Evolutionary conservation across 2,797 vertebrate species (phyloP).

Genomic region (Masticophis lateralis): DNA sequence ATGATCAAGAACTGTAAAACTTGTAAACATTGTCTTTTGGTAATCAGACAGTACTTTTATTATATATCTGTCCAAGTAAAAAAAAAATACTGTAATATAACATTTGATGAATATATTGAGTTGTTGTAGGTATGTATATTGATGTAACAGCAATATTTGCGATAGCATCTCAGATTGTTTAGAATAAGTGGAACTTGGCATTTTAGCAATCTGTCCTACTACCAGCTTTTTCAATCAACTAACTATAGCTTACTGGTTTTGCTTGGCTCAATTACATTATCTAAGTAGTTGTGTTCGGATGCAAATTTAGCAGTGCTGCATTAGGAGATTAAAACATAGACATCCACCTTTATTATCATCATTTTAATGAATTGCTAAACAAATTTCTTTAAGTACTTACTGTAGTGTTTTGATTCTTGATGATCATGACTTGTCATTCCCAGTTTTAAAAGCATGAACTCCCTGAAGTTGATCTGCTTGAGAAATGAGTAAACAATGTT

Average conservation of each 20-base stretch:
- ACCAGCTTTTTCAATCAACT: slow-evolving; percentile 30
- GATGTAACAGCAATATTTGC: slow-evolving; percentile 14
- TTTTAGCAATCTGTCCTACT: slow-evolving; percentile 23
- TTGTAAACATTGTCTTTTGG: neutral
- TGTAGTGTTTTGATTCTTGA: neutral
- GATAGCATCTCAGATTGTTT: slow-evolving; percentile 49
- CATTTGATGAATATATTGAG: neutral
- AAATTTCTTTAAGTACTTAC: neutral
- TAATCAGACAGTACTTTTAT: neutral
- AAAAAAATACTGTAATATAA: neutral
- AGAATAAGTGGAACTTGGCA: slow-evolving; percentile 23
- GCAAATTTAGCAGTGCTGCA: slow-evolving; percentile 21
- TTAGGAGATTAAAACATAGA: slow-evolving; percentile 39
- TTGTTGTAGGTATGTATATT: neutral
- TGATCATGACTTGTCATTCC: neutral
- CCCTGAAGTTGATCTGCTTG: neutral
- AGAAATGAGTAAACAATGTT: neutral
- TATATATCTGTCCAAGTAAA: neutral
- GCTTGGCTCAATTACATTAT: slow-evolving; percentile 25
- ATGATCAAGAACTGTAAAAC: neutral
- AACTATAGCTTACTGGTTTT: slow-evolving; percentile 14
- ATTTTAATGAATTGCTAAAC: neutral
- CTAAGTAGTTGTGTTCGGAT: slow-evolving; percentile 28
- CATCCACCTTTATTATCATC: slow-evolving; percentile 10
- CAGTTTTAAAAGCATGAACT: neutral